Percentiles rank a stretch among this genome's conserved stretches.
phyloP scores from a whole-genome alignment of 2,113 vertebrate genomes.

The Ophthalmolycus amberensis region DNA sequence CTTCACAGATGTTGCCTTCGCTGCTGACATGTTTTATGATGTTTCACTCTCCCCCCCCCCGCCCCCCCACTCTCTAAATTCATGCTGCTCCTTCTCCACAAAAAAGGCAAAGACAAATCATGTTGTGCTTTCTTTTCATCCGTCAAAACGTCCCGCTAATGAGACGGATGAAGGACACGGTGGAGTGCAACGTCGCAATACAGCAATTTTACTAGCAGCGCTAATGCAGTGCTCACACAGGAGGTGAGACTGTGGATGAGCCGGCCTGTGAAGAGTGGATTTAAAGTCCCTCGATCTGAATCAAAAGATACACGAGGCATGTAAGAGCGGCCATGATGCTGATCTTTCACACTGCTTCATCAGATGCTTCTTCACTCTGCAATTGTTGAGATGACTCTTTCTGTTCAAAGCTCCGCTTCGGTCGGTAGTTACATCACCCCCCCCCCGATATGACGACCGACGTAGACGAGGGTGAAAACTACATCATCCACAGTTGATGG shows the following conservation, averaged over 20 bases:
- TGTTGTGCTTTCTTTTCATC: slow-evolving; percentile 8
- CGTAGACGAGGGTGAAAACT: neutral
- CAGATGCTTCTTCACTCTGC: neutral
- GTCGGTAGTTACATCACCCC: neutral
- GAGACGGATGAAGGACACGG: slow-evolving; percentile 15
- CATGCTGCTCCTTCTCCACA: neutral
- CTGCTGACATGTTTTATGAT: slow-evolving; percentile 27
- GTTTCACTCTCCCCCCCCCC: neutral
- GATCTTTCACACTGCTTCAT: neutral
- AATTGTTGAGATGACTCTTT: neutral
- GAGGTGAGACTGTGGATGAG: neutral
- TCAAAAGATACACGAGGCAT: neutral
- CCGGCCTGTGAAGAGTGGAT: neutral
- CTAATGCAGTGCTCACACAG: neutral
- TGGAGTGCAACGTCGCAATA: neutral
- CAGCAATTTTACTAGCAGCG: neutral
- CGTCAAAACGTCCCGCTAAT: neutral
- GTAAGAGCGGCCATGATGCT: neutral
- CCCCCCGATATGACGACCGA: neutral
- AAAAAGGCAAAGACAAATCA: slow-evolving; percentile 13
- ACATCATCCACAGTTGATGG: neutral
- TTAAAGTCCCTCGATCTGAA: slow-evolving; percentile 15
- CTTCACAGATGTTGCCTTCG: slow-evolving; percentile 19
- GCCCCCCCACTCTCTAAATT: neutral
- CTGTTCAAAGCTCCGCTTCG: neutral